Conservation (phyloP, 2,113 vertebrate genomes). For the Petaurus breviceps region DNA sequence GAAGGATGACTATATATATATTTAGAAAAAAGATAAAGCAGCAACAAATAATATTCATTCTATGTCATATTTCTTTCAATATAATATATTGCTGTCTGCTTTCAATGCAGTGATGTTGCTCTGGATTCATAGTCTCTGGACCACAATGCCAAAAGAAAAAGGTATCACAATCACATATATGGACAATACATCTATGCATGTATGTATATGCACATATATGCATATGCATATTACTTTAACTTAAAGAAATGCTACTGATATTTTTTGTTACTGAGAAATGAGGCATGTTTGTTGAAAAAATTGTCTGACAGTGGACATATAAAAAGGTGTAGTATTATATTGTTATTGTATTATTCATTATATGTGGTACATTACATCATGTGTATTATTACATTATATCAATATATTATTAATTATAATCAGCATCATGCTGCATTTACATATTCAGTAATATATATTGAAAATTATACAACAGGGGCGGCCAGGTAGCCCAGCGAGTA, state of each 20-base stretch:
- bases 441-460: no score
- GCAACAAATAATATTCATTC: neutral
- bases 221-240: no score
- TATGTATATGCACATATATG: no score
- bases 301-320: neutral
- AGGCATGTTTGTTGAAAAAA: neutral
- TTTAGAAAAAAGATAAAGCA: neutral
- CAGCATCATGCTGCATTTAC: no score
- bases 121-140: neutral
- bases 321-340: neutral
- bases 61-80: neutral
- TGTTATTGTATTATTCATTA: no score
- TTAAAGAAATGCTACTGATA: neutral
- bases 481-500: no score
- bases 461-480: no score
- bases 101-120: neutral
- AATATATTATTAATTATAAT: no score
- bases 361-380: no score
- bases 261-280: neutral
- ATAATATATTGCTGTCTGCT: neutral
- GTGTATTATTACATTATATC: no score
- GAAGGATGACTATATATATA: neutral
- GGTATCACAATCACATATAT: neutral
- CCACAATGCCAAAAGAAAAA: neutral
- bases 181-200: no score